A percentile compares a stretch with the other conserved stretches of the same genome.
Conservation (phyloP, 2,797 vertebrate genomes). For the Neoniphon sammara region DNA sequence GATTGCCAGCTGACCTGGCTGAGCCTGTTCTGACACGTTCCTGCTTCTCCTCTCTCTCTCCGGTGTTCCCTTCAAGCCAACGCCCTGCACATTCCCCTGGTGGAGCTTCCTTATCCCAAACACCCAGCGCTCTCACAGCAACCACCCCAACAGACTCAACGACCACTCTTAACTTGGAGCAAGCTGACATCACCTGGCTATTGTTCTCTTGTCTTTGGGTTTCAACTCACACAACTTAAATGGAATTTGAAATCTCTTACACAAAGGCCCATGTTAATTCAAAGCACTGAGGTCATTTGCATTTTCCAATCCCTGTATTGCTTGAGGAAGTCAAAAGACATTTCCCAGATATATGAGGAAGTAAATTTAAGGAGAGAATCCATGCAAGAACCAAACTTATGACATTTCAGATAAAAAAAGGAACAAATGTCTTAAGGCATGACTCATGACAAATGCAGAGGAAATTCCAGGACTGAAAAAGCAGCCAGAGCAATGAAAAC, state of each 20-base stretch:
- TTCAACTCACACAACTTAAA: too few species aligned
- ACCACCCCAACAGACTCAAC: background rate
- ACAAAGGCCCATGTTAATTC: too few species aligned
- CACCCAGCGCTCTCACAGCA: background rate
- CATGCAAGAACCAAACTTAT: background rate
- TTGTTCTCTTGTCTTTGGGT: background rate
- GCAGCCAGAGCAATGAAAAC: background rate
- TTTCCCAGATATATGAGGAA: background rate
- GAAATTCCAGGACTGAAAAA: slow-evolving; percentile 31
- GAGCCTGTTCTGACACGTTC: slow-evolving; percentile 77
- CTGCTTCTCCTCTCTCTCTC: slow-evolving; percentile 44
- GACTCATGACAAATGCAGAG: slow-evolving; percentile 25
- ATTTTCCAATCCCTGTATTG: background rate
- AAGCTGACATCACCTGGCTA: background rate
- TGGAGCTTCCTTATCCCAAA: slow-evolving; percentile 34
- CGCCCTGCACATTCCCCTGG: slow-evolving; percentile 74
- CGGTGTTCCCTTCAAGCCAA: slow-evolving; percentile 73
- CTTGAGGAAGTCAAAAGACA: background rate
- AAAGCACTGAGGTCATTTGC: too few species aligned
- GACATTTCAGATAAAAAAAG: slow-evolving; percentile 9
- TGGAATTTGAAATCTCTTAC: too few species aligned
- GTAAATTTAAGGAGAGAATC: background rate
- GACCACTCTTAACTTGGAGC: background rate
- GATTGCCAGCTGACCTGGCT: slow-evolving; percentile 54
- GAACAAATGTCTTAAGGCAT: slow-evolving; percentile 8